Conservation (phyloP, 2,797 vertebrate genomes). For the Centropyge bicolor region DNA sequence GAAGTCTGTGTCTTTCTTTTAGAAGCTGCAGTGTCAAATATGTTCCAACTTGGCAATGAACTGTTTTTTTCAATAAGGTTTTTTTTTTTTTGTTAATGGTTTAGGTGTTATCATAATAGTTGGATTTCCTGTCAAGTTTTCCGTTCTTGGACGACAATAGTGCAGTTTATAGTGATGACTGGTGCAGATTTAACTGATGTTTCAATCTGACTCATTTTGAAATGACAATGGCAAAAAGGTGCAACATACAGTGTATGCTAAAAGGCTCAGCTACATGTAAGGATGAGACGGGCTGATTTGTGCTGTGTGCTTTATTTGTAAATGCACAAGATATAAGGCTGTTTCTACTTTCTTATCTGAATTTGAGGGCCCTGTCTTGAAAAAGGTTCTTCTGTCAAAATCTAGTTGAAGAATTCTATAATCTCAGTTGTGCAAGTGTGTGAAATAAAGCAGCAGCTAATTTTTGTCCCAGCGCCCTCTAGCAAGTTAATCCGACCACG, state of each 20-base stretch:
- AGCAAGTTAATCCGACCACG: not conserved
- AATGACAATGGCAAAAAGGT: not conserved
- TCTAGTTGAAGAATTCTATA: conserved; percentile 1
- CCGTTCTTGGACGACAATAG: not conserved
- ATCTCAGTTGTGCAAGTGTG: not conserved
- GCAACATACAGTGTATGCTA: not conserved
- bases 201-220: not conserved
- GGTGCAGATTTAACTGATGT: conserved; percentile 9
- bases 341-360: not conserved
- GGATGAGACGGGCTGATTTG: not conserved
- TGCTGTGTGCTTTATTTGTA: not conserved
- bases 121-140: conserved; percentile 6
- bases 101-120: not conserved
- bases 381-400: not conserved
- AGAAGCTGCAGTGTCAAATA: not conserved
- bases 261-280: not conserved
- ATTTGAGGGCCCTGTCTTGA: not conserved
- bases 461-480: not conserved
- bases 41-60: not conserved
- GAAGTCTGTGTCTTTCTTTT: conserved; percentile 3
- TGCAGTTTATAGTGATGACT: not conserved
- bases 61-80: not conserved
- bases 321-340: not conserved
- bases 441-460: not conserved
- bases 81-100: not conserved